Evolutionary conservation across 2,888 invertebrate genomes (phyloP).

Genomic region (Adelphocoris suturalis): DNA sequence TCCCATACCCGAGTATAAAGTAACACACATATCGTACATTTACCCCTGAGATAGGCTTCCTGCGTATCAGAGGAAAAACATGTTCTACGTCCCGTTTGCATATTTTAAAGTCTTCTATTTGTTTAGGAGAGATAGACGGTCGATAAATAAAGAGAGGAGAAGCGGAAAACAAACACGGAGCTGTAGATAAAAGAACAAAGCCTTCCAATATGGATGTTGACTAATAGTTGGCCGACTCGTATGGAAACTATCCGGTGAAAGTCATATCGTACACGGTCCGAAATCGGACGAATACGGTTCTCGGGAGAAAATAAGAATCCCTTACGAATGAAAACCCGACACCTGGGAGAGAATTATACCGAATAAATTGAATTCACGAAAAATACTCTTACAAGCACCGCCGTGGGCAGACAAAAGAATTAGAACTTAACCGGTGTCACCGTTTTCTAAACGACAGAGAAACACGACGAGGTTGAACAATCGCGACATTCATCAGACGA

Average conservation of each 20-base stretch:
- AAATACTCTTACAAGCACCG: not conserved
- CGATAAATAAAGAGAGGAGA: conserved; percentile 15
- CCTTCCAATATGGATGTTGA: conserved; percentile 33
- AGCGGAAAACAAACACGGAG: conserved; percentile 37
- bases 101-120: not conserved
- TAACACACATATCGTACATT: no score
- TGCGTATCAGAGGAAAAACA: not conserved
- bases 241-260: conserved; percentile 24
- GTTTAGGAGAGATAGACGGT: conserved; percentile 1
- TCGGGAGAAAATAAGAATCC: not conserved
- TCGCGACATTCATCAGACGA: conserved; percentile 41
- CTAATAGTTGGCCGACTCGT: not conserved
- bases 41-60: not conserved
- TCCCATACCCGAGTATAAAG: no score
- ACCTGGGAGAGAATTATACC: not conserved
- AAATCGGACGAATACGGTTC: not conserved
- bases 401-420: conserved; percentile 56
- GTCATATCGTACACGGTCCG: conserved; percentile 38
- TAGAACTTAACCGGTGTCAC: conserved; percentile 30
- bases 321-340: not conserved
- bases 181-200: conserved; percentile 33
- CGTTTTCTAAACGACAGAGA: conserved; percentile 21
- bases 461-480: conserved; percentile 25
- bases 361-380: conserved; percentile 34
- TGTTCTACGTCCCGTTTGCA: not conserved